Conservation (phyloP, 1,140 invertebrate species). For the Macrobrachium rosenbergii region DNA sequence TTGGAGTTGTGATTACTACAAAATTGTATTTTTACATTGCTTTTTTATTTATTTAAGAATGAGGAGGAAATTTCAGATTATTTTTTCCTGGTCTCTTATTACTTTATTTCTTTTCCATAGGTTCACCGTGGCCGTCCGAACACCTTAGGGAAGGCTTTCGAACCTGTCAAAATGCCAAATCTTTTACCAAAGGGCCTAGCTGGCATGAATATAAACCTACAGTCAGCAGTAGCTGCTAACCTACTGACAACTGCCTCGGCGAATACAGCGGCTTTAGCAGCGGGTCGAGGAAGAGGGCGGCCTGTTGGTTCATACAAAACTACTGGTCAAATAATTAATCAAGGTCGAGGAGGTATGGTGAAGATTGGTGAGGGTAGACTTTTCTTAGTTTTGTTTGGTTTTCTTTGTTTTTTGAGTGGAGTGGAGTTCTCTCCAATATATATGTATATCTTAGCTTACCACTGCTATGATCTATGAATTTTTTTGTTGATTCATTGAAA, state of each 20-base stretch:
- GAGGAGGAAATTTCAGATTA: too few relatives aligned
- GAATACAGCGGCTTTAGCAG: constrained; percentile 33
- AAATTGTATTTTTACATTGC: too few relatives aligned
- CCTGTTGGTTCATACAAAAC: constrained; percentile 66
- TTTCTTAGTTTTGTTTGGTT: neutral
- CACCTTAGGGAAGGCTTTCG: constrained; percentile 63
- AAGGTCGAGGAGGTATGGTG: constrained; percentile 22
- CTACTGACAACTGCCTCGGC: constrained; percentile 35
- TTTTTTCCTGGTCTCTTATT: neutral
- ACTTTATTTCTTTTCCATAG: constrained; percentile 15
- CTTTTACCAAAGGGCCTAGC: constrained; percentile 56
- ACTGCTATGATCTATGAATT: too few relatives aligned
- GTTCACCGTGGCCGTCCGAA: constrained; percentile 64
- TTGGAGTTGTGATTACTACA: too few relatives aligned
- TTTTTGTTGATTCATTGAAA: too few relatives aligned
- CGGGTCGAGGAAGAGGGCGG: constrained; percentile 58
- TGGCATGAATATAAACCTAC: constrained; percentile 55
- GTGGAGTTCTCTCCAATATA: too few relatives aligned
- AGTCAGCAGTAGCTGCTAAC: constrained; percentile 35
- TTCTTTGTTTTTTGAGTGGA: neutral
- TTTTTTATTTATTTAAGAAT: too few relatives aligned
- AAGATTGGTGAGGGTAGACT: constrained; percentile 20
- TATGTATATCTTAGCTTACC: too few relatives aligned
- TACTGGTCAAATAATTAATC: constrained; percentile 17
- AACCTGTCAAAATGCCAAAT: constrained; percentile 65